Conservation (phyloP, 2,113 vertebrate species). For the Chaetura pelagica region DNA sequence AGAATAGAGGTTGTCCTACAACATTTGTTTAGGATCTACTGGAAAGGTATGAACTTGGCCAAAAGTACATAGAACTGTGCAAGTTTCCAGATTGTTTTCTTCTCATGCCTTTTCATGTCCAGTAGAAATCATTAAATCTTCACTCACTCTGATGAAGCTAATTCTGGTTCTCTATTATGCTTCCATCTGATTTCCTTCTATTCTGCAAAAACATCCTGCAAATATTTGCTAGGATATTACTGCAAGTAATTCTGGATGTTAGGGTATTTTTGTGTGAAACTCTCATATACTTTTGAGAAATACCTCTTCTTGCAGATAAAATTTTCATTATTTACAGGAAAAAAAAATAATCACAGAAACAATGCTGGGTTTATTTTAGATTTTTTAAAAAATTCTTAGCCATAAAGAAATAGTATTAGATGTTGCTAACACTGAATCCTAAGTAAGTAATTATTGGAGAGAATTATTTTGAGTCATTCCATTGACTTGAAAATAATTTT, state of each 20-base stretch:
- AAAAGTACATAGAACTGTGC: neutral
- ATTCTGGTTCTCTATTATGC: neutral
- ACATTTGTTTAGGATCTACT: neutral
- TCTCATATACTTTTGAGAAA: neutral
- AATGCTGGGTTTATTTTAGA: neutral
- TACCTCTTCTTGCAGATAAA: neutral
- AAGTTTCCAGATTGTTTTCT: neutral
- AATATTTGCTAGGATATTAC: neutral
- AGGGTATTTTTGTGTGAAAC: neutral
- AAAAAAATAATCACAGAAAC: neutral
- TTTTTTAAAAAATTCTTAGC: neutral
- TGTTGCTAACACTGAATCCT: neutral
- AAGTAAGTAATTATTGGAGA: neutral
- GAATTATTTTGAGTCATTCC: neutral
- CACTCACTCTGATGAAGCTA: neutral
- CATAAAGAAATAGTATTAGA: neutral
- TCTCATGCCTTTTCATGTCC: neutral
- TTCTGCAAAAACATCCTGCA: neutral
- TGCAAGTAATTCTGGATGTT: neutral
- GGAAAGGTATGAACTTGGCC: fast-evolving
- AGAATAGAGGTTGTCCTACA: neutral
- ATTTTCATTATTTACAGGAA: neutral
- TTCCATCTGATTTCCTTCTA: neutral
- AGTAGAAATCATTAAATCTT: neutral
- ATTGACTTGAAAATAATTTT: neutral